Evolutionary conservation across 2,888 invertebrate species (phyloP), one percentile per base, ranked within the genome.

Genomic region (Calameuta filiformis): DNA sequence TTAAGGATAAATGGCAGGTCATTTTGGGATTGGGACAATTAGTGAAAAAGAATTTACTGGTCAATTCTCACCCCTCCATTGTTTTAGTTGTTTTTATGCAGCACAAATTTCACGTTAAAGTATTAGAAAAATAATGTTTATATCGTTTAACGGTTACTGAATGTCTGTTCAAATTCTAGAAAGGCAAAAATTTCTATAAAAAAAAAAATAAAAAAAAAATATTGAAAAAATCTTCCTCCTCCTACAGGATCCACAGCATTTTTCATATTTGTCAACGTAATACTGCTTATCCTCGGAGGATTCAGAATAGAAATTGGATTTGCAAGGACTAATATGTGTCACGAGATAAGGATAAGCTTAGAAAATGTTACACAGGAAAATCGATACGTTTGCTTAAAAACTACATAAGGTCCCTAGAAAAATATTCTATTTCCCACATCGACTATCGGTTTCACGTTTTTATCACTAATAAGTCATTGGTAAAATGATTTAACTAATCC

Each of bases 61-160:
- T 23, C 9, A 23, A 56, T 56, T 37, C 83, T 83, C 75, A 83
- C 83, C 83, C 83, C 40, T 82, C 80, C 79, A 83, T 82, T 23
- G 35, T 73, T n/a, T 56, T 56, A 1, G 23, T 56, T 23, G 56
- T 56, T 56, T 56, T 56, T 56, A 23, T 23, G 56, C 9, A 56
- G 56, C 56, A 56, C 56, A 56, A 56, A 56, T 23, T 23, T 56
- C 23, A 56, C 23, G 56, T 56, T 56, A 56, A 56, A 56, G 23
- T 56, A 56, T 56, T 56, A 56, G 56, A 56, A 56, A 56, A 56
- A 56, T 56, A 56, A 56, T 56, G 23, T 56, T 56, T 56, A 56
- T 23, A 9, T 23, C 23, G 23, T 56, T 56, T 56, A 9, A 56
- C 56, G 56, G 23, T 56, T 56, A 56, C 56, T 2, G 56, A 56